Percentiles rank a stretch among this genome's conserved stretches.
phyloP scores from a whole-genome alignment of 2,113 vertebrate genomes.

The Sebastes schlegelii region DNA sequence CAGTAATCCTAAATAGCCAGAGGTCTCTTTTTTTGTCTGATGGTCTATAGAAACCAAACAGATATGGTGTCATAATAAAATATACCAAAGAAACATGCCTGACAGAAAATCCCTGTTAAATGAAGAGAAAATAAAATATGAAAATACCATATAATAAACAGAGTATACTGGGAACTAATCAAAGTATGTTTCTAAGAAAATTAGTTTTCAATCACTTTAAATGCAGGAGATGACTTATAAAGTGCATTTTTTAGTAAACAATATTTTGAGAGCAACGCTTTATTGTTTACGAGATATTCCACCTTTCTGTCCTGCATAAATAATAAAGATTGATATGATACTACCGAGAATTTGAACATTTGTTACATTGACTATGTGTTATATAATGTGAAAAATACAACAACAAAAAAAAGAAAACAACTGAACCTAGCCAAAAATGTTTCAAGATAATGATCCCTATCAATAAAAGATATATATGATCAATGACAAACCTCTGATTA shows the following conservation, averaged over 20 bases:
- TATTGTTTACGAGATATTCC: neutral
- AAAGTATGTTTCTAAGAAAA: neutral
- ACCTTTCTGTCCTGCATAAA: neutral
- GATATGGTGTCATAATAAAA: neutral
- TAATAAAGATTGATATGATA: neutral
- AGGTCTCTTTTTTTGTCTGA: neutral
- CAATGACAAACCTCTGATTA: neutral
- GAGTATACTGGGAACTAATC: neutral
- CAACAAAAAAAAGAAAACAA: neutral
- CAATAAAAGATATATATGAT: neutral
- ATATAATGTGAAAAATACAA: neutral
- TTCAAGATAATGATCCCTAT: neutral
- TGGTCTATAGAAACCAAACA: neutral
- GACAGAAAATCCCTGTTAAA: neutral
- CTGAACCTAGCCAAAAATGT: neutral
- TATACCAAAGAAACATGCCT: neutral
- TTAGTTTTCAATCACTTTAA: neutral
- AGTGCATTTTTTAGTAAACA: neutral
- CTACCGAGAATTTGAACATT: no score
- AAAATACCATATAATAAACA: neutral
- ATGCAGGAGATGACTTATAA: no score
- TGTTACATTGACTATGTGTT: no score
- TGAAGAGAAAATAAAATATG: neutral
- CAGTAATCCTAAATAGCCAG: neutral
- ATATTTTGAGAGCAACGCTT: neutral